Evolutionary conservation across 2,797 vertebrate genomes (phyloP).

Genomic region (Pseudochirops cupreus): DNA sequence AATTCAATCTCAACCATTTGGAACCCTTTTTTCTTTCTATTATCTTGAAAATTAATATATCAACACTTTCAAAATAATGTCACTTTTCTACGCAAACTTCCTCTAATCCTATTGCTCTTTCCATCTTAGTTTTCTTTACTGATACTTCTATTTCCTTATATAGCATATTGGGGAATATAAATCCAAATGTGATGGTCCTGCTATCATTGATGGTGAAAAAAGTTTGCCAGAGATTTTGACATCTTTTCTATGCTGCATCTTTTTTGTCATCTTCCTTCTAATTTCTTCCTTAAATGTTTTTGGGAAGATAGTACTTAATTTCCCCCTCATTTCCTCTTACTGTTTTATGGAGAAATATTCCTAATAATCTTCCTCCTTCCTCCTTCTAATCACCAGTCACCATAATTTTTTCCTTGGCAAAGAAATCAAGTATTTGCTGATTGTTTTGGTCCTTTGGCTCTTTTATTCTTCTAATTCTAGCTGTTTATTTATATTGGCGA

Average conservation of each 20-base stretch:
- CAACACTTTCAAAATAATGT: not conserved
- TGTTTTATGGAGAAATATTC: not conserved
- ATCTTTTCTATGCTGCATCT: not conserved
- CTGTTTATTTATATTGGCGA: not conserved
- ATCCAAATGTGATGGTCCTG: not conserved
- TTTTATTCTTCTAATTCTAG: not conserved
- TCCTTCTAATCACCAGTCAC: not conserved
- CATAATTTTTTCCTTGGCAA: not conserved
- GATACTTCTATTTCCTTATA: not conserved
- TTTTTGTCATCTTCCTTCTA: not conserved
- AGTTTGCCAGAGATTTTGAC: not conserved
- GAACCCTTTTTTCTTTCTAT: not conserved
- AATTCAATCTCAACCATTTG: not conserved
- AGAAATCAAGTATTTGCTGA: not conserved
- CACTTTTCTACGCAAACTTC: not conserved
- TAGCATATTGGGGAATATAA: not conserved
- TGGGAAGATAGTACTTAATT: not conserved
- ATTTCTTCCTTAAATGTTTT: not conserved
- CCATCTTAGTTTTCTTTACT: not conserved
- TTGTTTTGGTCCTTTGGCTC: not conserved
- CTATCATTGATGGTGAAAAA: not conserved
- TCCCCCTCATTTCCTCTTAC: not conserved
- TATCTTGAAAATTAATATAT: not conserved
- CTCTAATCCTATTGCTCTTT: not conserved
- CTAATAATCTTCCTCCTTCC: not conserved